Evolutionary conservation across 1,140 invertebrate genomes (phyloP), one percentile per base, ranked within the genome.

Genomic region (Drosophila arizonae): DNA sequence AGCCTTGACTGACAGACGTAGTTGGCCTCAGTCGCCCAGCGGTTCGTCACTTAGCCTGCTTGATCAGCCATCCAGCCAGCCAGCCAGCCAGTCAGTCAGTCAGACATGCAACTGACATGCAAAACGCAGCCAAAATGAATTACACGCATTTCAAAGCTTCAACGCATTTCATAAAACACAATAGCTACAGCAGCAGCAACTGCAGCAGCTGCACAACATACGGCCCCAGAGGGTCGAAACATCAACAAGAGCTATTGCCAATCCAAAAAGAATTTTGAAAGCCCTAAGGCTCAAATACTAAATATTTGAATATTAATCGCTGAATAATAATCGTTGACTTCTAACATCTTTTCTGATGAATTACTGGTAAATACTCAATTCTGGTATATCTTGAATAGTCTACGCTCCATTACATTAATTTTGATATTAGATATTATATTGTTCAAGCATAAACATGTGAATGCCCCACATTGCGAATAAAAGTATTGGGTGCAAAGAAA

Each of bases 101-200:
- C 41, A 39, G 21, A 30, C 60, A 26, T 55, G 10, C 24, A 60
- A 62, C 52, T 71, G 55, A 63, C 73, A 72, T 67, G 69, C 69
- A 61, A 72, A 68, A 68, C 36, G 56, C 61, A 76, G 61, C 68
- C 68, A 57, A 60, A 74, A 88, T 88, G 84, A 88, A 80, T 88
- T 88, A 88, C 77, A 84, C 84, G 85, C 84, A 87, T 80, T 87
- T 87, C 76, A 82, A 65, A 67, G 64, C 75, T 66, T 88, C 79
- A 77, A 80, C 84, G 82, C 75, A 74, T 54, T 75, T 69, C 71
- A 70, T 46, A 77, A 68, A 75, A 48, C 28, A 63, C 78, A 82
- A 64, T 54, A 63, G 58, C 78, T 69, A 33, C 15, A 33, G 36
- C 72, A 33, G 8, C 33, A 9, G 33, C 33, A 33, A 33, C 33